A percentile compares a stretch with the other conserved stretches of the same genome.
These are phyloP conservation scores for Cydia fagiglandana DNA, from an alignment of 1,140 invertebrate species.

Conservation along the genomic window DNA sequence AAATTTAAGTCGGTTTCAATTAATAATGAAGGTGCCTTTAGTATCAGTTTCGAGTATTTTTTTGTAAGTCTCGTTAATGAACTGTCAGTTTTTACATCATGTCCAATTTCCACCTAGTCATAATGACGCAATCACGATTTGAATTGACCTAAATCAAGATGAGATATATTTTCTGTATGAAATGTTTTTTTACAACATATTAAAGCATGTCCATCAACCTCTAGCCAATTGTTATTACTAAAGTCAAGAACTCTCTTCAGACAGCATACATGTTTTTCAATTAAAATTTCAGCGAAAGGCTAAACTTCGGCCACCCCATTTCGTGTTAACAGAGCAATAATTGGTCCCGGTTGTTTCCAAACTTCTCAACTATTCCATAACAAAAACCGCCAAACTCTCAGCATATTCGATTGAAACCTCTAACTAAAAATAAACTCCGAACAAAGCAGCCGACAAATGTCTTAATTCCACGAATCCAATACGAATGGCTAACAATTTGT, in stretches of 20 bases:
- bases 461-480: conserved; percentile 66
- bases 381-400: conserved; percentile 60
- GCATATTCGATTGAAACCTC: conserved; percentile 56
- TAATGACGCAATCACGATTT: conserved; percentile 10
- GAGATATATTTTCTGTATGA: background rate
- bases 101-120: conserved; percentile 16
- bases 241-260: conserved; percentile 4
- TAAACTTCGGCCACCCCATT: conserved; percentile 35
- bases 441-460: conserved; percentile 60
- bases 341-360: conserved; percentile 38
- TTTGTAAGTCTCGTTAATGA: conserved; percentile 24
- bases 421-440: conserved; percentile 61
- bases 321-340: conserved; percentile 33
- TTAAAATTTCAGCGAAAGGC: conserved; percentile 19
- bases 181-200: background rate
- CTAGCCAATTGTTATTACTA: background rate
- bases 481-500: conserved; percentile 70
- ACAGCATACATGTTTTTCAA: conserved; percentile 22
- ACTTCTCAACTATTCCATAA: conserved; percentile 52
- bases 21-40: conserved; percentile 49
- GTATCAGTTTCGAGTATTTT: conserved; percentile 28
- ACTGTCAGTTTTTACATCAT: conserved; percentile 31
- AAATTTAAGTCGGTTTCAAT: conserved; percentile 44
- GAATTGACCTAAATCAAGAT: conserved; percentile 2
- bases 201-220: background rate